phyloP scores from a whole-genome alignment of 2,797 vertebrate genomes.

The Malacoraja senta region DNA sequence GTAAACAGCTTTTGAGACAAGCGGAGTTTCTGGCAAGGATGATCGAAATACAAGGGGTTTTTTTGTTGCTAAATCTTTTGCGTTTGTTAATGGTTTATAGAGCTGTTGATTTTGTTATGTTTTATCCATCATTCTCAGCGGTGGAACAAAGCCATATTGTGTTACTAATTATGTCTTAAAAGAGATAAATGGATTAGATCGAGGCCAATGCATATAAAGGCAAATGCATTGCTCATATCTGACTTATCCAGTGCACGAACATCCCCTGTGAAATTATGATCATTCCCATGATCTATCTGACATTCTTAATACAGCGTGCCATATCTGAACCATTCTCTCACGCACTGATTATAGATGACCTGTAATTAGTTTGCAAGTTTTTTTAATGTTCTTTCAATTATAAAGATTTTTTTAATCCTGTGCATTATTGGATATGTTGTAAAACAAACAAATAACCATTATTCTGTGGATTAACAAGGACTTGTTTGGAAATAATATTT shows the following conservation, averaged over 20 bases:
- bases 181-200: constrained; percentile 30
- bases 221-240: constrained; percentile 20
- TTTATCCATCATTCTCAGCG: constrained; percentile 23
- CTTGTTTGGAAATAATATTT: not conserved
- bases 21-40: not conserved
- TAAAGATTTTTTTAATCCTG: not conserved
- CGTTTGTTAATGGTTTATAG: not conserved
- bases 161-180: constrained; percentile 29
- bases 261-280: not conserved
- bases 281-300: constrained; percentile 14
- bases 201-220: not conserved
- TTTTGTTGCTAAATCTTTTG: not conserved
- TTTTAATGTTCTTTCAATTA: not conserved
- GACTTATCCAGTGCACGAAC: not conserved
- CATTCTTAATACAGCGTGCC: not conserved
- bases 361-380: not conserved
- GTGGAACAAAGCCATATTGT: constrained; percentile 7
- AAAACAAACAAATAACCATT: not conserved
- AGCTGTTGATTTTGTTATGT: not conserved
- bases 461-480: not conserved
- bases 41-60: not conserved
- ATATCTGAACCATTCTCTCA: not conserved
- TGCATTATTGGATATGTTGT: not conserved
- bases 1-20: not conserved
- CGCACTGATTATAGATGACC: not conserved